Percentiles rank a stretch among this genome's conserved stretches.
Conservation (phyloP, 2,797 vertebrate species). For the Luscinia megarhynchos region DNA sequence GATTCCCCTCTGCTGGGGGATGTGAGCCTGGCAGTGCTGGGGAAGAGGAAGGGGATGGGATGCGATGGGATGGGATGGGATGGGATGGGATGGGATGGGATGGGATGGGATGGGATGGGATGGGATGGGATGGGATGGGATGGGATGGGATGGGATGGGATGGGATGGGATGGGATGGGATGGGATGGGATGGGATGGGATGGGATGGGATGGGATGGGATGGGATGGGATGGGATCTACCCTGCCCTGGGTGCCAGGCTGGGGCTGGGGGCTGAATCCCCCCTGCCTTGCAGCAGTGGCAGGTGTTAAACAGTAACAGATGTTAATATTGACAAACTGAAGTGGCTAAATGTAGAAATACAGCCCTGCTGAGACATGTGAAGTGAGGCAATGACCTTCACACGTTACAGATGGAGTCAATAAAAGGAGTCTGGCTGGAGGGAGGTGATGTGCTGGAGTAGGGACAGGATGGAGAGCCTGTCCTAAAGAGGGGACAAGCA, state of each 20-base stretch:
- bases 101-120: no score
- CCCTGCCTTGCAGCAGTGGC: not conserved
- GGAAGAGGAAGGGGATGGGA: not conserved
- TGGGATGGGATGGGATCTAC: not conserved
- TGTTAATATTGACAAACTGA: slow-evolving; percentile 71
- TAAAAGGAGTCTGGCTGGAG: not conserved
- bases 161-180: no score
- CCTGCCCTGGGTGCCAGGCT: not conserved
- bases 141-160: no score
- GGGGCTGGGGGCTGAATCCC: not conserved
- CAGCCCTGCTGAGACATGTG: slow-evolving; percentile 58
- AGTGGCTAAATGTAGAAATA: slow-evolving; percentile 62
- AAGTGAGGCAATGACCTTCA: slow-evolving; percentile 67
- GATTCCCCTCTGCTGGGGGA: not conserved
- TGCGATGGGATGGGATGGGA: no score
- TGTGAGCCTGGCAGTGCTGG: accelerated
- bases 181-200: no score
- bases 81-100: no score
- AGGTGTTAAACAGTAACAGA: slow-evolving; percentile 71
- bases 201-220: no score
- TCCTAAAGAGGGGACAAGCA: not conserved
- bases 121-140: no score
- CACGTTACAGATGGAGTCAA: not conserved
- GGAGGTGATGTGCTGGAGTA: accelerated
- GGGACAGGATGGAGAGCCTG: not conserved